These are phyloP conservation scores for Premnoplex brunnescens DNA, from an alignment of 2,797 vertebrate species.

Conservation along the genomic window DNA sequence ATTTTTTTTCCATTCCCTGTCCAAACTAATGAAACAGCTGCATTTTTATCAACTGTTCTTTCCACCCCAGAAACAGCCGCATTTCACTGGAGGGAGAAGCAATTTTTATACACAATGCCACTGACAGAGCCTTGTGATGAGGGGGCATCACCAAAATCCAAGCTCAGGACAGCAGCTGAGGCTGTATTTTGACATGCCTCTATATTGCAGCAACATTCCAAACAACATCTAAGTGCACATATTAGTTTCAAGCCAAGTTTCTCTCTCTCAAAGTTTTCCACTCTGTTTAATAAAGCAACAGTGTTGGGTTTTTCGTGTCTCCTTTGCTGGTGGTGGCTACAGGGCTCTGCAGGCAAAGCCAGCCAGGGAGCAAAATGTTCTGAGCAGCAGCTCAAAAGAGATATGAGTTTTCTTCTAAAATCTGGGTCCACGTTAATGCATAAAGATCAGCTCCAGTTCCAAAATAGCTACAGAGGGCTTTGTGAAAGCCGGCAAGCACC, in stretches of 20 bases:
- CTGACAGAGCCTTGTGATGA: neutral
- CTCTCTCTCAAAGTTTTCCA: neutral
- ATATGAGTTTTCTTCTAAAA: slow-evolving; percentile 14
- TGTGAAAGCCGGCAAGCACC: neutral
- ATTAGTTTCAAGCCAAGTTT: slow-evolving; percentile 10
- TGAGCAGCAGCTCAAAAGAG: slow-evolving; percentile 13
- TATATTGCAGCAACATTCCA: neutral
- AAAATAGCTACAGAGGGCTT: slow-evolving; percentile 11
- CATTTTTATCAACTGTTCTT: slow-evolving; percentile 10
- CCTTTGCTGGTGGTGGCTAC: neutral
- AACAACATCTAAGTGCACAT: slow-evolving; percentile 9
- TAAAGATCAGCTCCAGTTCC: slow-evolving; percentile 25
- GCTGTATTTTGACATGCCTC: neutral
- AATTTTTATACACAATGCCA: neutral
- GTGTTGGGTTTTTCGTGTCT: neutral
- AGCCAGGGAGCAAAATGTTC: neutral
- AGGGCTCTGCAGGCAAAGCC: neutral
- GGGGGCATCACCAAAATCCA: neutral
- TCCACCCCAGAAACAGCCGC: neutral
- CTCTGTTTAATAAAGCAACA: slow-evolving; percentile 27
- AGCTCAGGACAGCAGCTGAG: neutral
- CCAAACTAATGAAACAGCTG: slow-evolving; percentile 11
- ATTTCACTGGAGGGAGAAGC: neutral
- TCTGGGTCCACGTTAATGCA: neutral
- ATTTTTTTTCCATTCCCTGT: neutral